A percentile compares a stretch with the other conserved stretches of the same genome.
Evolutionary conservation across 2,888 invertebrate species (phyloP).

Genomic region (Phyllotreta striolata): DNA sequence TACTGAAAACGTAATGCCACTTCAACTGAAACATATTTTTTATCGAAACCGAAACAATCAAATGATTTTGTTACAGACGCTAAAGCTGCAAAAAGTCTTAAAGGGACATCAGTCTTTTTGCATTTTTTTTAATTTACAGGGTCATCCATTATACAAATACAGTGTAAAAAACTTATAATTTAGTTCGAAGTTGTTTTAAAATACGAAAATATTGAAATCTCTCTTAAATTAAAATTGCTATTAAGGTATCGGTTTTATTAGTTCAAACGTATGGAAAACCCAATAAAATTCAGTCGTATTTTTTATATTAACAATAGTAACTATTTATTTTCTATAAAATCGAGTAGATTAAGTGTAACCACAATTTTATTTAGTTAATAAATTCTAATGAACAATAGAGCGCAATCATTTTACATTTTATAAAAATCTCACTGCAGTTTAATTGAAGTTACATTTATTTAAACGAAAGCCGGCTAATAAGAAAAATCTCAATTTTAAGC

Average conservation of each 20-base stretch:
- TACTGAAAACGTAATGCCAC: slow-evolving; percentile 36
- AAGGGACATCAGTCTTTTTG: slow-evolving; percentile 53
- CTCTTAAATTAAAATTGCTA: slow-evolving; percentile 10
- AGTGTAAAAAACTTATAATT: slow-evolving; percentile 38
- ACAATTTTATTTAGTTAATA: too few species aligned
- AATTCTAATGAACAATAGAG: background rate
- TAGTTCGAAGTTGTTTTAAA: slow-evolving; percentile 38
- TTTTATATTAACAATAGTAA: slow-evolving; percentile 17
- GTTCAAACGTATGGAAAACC: slow-evolving; percentile 26
- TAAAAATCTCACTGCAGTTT: too few species aligned
- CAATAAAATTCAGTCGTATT: slow-evolving; percentile 40
- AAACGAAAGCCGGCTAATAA: slow-evolving; percentile 6
- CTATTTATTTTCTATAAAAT: too few species aligned
- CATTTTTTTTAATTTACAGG: slow-evolving; percentile 43
- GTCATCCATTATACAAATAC: slow-evolving; percentile 34
- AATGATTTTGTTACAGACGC: slow-evolving; percentile 31
- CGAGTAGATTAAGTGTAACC: too few species aligned
- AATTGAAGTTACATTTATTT: background rate
- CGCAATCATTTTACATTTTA: too few species aligned
- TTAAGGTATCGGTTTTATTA: too few species aligned
- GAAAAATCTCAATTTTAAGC: slow-evolving; percentile 3
- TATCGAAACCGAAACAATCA: too few species aligned
- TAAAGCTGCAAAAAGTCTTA: slow-evolving; percentile 52
- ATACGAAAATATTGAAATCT: too few species aligned
- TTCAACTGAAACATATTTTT: too few species aligned